Conservation (phyloP, 1,140 invertebrate species). For the Glomeris maerens region DNA sequence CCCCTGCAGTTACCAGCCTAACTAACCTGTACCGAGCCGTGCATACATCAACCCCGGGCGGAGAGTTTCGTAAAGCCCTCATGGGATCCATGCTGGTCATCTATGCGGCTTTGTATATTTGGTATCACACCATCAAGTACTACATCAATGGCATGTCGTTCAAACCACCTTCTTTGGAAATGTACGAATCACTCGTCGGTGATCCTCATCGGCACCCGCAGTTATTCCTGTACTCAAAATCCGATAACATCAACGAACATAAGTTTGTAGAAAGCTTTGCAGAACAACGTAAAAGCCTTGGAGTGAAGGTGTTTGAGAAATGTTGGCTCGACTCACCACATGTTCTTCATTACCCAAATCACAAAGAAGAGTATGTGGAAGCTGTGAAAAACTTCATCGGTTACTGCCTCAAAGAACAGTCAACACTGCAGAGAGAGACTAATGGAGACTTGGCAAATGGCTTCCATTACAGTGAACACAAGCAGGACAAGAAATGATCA, state of each 20-base stretch:
- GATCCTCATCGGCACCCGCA: slow-evolving; percentile 45
- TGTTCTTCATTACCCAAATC: slow-evolving; percentile 43
- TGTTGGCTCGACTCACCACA: slow-evolving; percentile 52
- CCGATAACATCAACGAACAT: slow-evolving; percentile 44
- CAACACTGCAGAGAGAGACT: no score
- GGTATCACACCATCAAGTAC: no score
- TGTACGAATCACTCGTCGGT: slow-evolving; percentile 25
- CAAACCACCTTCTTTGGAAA: neutral
- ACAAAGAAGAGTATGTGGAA: slow-evolving; percentile 45
- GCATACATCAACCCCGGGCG: neutral
- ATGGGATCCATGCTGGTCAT: neutral
- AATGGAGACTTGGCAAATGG: no score
- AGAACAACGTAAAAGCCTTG: slow-evolving; percentile 37
- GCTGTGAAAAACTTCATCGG: slow-evolving; percentile 44
- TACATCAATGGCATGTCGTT: slow-evolving; percentile 1
- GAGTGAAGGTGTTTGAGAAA: slow-evolving; percentile 42
- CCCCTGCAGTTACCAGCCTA: slow-evolving; percentile 46
- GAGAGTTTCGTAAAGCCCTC: neutral
- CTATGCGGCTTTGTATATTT: neutral
- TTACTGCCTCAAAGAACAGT: slow-evolving; percentile 32
- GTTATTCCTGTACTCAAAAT: slow-evolving; percentile 56
- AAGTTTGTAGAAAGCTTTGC: slow-evolving; percentile 30
- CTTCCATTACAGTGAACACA: no score
- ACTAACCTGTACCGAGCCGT: neutral
- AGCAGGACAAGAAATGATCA: no score